Conservation (phyloP, 2,113 vertebrate genomes). For the Alces alces region DNA sequence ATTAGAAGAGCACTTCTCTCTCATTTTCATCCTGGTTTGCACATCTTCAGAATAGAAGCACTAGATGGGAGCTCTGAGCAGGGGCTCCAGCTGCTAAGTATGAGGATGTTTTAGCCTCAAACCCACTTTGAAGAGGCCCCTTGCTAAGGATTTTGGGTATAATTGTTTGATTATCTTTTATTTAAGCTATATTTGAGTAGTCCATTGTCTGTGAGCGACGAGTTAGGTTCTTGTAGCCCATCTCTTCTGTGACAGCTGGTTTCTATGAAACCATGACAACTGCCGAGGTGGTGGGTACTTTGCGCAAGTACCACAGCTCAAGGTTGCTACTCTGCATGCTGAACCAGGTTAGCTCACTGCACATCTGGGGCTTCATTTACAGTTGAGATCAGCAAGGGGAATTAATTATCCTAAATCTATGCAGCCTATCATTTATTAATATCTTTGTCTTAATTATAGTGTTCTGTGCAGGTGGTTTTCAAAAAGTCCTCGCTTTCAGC, state of each 20-base stretch:
- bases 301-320: background rate
- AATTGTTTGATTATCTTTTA: background rate
- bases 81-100: rapidly evolving
- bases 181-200: background rate
- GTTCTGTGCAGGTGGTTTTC: background rate
- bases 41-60: rapidly evolving
- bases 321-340: background rate
- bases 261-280: background rate
- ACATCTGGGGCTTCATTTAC: background rate
- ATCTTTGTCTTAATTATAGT: background rate
- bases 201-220: background rate
- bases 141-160: background rate
- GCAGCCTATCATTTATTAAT: background rate
- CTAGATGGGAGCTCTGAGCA: rapidly evolving
- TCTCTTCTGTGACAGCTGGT: background rate
- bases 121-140: background rate
- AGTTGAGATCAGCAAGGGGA: background rate
- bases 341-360: background rate
- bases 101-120: background rate
- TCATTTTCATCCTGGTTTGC: background rate
- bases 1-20: rapidly evolving
- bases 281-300: background rate
- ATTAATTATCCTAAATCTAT: background rate
- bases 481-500: background rate
- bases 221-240: background rate